Evolutionary conservation across 2,888 invertebrate species (phyloP), one percentile per base, ranked within the genome.

Genomic region (Yponomeuta evonymella): DNA sequence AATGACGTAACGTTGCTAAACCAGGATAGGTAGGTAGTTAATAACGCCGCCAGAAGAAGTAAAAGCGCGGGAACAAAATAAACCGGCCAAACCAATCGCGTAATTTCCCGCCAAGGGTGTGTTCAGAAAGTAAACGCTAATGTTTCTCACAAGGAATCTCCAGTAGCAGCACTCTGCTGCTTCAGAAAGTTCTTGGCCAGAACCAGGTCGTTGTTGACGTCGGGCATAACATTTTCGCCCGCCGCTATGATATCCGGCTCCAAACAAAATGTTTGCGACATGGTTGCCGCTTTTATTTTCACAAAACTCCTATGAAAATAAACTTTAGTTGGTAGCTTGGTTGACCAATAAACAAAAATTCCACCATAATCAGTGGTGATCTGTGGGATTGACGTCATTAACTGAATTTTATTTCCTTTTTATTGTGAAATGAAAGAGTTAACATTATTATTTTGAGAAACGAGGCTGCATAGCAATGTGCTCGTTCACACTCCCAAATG

Each of bases 151-250:
- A 95, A 77, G 70, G 93, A 93, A 75, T 94, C 94, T 10, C 94
- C 95, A 11, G 94, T 94, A 15, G 93, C 91, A 0, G 93, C 88
- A 74, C 94, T 94, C 76, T 93, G 93, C 75, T 93, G 93, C 79
- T 94, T 94, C 33, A 95, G 83, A 78, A 94, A 95, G 75, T 93
- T 93, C 81, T 95, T 95, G 0, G 95, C 95, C 48, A 93, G 82
- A 58, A 93, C 83, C 77, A 94, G 84, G 76, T 95, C 95, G 65
- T 85, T 88, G 74, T 94, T 93, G 43, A 93, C 83, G 73, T 92
- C 91, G 30, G 93, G 93, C 83, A 91, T 78, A 75, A 89, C 83
- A 86, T 91, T 92, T 83, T 90, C 89, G 5, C 86, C 75, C 1
- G 89, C 88, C 11, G 90, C 90, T 80, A 92, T 90, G 69, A 92